Percentiles rank a stretch among this genome's conserved stretches.
These are phyloP conservation scores for Tiliqua scincoides DNA, from an alignment of 2,113 vertebrate genomes.

Conservation along the genomic window DNA sequence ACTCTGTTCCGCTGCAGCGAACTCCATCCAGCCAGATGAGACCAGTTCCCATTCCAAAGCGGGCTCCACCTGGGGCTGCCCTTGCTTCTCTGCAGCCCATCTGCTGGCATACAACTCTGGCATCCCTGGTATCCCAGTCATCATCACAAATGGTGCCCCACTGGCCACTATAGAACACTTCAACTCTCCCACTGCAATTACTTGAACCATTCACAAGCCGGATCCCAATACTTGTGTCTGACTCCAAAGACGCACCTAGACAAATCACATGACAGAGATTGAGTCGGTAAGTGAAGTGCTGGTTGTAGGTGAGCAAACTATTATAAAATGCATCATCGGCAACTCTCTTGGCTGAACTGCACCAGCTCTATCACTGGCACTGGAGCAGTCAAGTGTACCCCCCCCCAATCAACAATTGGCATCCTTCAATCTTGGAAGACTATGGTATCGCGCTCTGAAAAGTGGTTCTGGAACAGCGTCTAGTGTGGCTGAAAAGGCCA, in stretches of 20 bases:
- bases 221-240: neutral
- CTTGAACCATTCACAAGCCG: neutral
- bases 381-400: too few species aligned
- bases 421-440: too few species aligned
- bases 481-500: too few species aligned
- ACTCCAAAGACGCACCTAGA: too few species aligned
- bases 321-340: too few species aligned
- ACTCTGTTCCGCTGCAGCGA: neutral
- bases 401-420: too few species aligned
- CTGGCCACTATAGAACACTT: neutral
- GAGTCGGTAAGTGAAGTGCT: too few species aligned
- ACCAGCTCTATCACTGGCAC: too few species aligned
- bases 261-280: neutral
- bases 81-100: slow-evolving; percentile 25
- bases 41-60: slow-evolving; percentile 7
- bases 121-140: neutral
- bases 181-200: neutral
- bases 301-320: too few species aligned
- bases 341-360: too few species aligned
- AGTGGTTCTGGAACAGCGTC: too few species aligned
- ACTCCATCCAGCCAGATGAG: neutral
- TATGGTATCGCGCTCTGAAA: too few species aligned
- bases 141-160: slow-evolving; percentile 32
- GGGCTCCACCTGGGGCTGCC: neutral
- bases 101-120: slow-evolving; percentile 17